Conservation (phyloP, 2,113 vertebrate genomes). For the Silurus asotus region DNA sequence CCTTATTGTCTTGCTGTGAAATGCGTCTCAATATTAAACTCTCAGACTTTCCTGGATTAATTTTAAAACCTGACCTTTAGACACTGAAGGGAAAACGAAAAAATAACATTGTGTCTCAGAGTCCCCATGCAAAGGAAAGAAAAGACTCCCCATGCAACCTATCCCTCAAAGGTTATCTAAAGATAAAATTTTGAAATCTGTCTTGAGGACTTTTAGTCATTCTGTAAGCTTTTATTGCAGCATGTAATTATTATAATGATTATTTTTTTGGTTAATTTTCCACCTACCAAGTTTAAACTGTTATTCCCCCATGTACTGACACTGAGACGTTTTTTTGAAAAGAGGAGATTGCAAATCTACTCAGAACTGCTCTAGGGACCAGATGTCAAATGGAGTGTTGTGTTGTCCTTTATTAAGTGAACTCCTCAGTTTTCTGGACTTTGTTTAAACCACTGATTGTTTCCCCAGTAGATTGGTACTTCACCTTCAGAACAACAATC, state of each 20-base stretch:
- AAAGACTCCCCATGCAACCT: constrained; percentile 14
- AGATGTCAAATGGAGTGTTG: constrained; percentile 15
- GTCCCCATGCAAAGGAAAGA: background rate
- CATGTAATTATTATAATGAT: background rate
- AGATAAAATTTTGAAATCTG: background rate
- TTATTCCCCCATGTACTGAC: background rate
- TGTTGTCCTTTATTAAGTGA: constrained; percentile 1
- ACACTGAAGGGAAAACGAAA: background rate
- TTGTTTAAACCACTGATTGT: constrained; percentile 27
- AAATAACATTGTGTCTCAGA: constrained; percentile 11
- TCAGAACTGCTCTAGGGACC: constrained; percentile 27
- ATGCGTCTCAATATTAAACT: background rate
- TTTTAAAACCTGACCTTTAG: constrained; percentile 7
- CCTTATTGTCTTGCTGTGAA: background rate
- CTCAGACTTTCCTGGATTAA: background rate
- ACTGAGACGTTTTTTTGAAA: constrained; percentile 14
- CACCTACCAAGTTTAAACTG: constrained; percentile 20
- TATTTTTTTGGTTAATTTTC: background rate
- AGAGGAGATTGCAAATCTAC: constrained; percentile 25
- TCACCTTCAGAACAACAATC: background rate
- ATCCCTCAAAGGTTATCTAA: background rate
- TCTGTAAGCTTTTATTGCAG: background rate
- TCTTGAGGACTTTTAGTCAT: background rate
- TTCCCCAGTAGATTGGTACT: constrained; percentile 13
- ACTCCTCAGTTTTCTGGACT: background rate